Evolutionary conservation across 2,888 invertebrate species (phyloP), one percentile per base, ranked within the genome.

Genomic region (Drosophila mimetica): DNA sequence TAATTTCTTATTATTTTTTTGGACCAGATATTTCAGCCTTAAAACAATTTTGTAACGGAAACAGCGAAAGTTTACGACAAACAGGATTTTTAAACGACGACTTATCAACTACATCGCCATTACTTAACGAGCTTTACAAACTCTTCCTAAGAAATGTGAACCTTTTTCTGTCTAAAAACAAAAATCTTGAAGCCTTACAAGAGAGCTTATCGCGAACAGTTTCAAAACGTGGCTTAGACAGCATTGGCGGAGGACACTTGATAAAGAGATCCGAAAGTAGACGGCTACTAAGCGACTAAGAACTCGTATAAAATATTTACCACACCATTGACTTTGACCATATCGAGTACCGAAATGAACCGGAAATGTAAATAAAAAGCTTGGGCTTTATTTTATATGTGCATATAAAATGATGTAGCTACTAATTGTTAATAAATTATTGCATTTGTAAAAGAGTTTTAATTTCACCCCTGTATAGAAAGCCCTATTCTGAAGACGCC

Each of bases 211-310:
- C 58, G 13, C 34, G 39, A 39, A 55, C 63, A 16, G 48, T 69
- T 25, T 54, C 67, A 1, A 84, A 84, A 51, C 72, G 86, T 11
- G 85, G 78, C 60, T 74, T 84, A 67, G 84, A 86, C 74, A 84
- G 84, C 64, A 76, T 84, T 66, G 84, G 86, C 39, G 84, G 84
- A 52, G 84, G 83, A 13, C 81, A 84, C 57, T 69, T 83, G 5
- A 83, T 83, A 22, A 86, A 83, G 14, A 65, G 77, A 72, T 37
- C 54, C 28, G 44, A 69, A 34, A 69, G 37, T 28, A 71, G 55
- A 47, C 63, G 51, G 8, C 39, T 63, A 3, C 47, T 64, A 34
- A 71, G 55, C 42, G 71, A 71, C 34, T 71, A 64, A 61, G 37
- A 36, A 22, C 30, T 14, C 22, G 9, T 22, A n/a, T 7, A 25